Percentiles rank a stretch among this genome's conserved stretches.
Evolutionary conservation across 92 coral and sea anemone genomes (phyloP).

Genomic region (Epizoanthus ramosus): DNA sequence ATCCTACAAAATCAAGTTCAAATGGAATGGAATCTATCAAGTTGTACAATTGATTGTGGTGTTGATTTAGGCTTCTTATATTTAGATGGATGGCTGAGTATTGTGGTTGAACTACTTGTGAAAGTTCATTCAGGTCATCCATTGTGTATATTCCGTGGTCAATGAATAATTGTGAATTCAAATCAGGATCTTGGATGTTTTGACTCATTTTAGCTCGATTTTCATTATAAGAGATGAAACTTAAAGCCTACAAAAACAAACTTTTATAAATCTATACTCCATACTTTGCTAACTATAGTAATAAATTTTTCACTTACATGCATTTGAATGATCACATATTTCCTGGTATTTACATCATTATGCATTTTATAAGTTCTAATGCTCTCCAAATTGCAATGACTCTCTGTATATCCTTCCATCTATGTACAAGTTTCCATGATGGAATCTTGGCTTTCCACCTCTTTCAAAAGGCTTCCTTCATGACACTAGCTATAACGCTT

Average conservation of each 20-base stretch:
- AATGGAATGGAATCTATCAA: slow-evolving; percentile 25
- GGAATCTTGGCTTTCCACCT: slow-evolving; percentile 41
- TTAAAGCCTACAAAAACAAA: too few species aligned
- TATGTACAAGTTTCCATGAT: slow-evolving; percentile 21
- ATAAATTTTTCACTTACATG: too few species aligned
- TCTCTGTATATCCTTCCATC: slow-evolving; percentile 3
- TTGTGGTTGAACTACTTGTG: slow-evolving; percentile 20
- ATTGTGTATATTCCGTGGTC: slow-evolving; percentile 29
- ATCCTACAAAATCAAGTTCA: slow-evolving; percentile 38
- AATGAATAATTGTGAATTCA: slow-evolving; percentile 33
- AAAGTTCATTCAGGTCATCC: slow-evolving; percentile 20
- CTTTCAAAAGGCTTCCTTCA: slow-evolving; percentile 38
- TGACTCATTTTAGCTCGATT: neutral
- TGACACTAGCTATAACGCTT: slow-evolving; percentile 12
- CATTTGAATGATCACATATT: too few species aligned
- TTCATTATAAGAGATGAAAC: too few species aligned
- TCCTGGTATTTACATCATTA: too few species aligned
- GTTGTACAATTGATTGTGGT: slow-evolving; percentile 37
- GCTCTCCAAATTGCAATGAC: too few species aligned
- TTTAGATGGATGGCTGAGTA: slow-evolving; percentile 41
- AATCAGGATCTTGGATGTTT: slow-evolving; percentile 40
- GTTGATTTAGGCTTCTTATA: slow-evolving; percentile 31
- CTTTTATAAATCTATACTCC: too few species aligned
- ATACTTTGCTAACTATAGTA: too few species aligned
- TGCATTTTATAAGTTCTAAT: too few species aligned